These are phyloP conservation scores for Melierax canorus DNA, from an alignment of 2,113 vertebrate species.

Conservation along the genomic window DNA sequence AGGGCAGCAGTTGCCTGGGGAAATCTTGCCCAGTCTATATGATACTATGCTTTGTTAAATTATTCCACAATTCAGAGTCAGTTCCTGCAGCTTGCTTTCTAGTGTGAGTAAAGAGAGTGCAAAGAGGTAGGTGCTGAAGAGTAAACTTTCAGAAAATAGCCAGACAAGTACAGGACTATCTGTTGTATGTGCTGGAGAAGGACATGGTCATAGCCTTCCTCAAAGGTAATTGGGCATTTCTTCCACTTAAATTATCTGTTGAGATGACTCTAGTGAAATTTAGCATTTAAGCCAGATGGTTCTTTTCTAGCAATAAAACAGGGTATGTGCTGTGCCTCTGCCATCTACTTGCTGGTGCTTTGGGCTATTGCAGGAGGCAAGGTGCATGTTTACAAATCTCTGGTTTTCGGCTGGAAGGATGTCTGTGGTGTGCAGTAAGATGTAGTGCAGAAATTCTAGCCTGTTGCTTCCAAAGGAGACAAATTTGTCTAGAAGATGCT, in stretches of 20 bases:
- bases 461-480: neutral
- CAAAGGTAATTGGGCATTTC: neutral
- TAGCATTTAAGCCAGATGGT: neutral
- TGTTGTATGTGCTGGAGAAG: neutral
- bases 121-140: neutral
- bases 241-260: neutral
- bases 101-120: neutral
- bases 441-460: neutral
- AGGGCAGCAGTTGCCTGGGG: neutral
- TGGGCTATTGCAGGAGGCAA: neutral
- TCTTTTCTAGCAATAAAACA: neutral
- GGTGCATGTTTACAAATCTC: neutral
- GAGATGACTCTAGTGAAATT: neutral
- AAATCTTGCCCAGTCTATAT: neutral
- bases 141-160: neutral
- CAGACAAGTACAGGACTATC: neutral
- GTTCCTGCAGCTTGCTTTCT: neutral
- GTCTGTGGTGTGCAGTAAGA: neutral
- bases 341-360: neutral
- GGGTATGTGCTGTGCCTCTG: neutral
- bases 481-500: neutral
- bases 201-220: neutral
- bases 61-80: neutral
- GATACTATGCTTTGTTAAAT: neutral
- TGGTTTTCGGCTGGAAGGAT: neutral